phyloP scores from a whole-genome alignment of 2,797 vertebrate genomes.

The Neosilurus hyrtlii region DNA sequence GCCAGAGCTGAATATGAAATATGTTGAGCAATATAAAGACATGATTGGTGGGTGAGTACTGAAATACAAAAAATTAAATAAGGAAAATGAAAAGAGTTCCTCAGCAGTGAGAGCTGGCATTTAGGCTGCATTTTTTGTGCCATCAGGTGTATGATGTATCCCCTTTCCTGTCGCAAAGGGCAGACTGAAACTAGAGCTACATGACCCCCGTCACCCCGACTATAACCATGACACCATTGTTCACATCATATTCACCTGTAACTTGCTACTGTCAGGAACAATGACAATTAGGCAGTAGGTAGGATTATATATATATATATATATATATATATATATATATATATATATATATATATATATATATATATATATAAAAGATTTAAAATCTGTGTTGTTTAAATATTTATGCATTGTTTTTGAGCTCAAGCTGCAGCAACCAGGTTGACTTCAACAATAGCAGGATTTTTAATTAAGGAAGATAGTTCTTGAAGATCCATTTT shows the following conservation, averaged over 20 bases:
- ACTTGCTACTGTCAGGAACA: conserved; percentile 50
- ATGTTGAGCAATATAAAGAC: background rate
- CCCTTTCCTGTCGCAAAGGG: conserved; percentile 54
- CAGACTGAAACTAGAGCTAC: conserved; percentile 51
- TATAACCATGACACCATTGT: conserved; percentile 57
- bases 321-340: no score
- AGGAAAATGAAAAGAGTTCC: conserved; percentile 17
- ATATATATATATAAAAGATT: no score
- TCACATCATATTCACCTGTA: conserved; percentile 54
- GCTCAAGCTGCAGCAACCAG: conserved; percentile 36
- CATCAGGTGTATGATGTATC: conserved; percentile 56
- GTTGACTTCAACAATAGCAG: conserved; percentile 30
- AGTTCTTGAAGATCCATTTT: conserved; percentile 14
- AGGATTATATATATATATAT: conserved; percentile 34
- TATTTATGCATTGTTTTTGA: conserved; percentile 51
- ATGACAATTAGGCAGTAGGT: conserved; percentile 44
- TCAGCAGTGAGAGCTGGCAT: conserved; percentile 39
- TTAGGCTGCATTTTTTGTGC: conserved; percentile 44
- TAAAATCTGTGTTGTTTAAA: conserved; percentile 50
- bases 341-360: no score
- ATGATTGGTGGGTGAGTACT: background rate
- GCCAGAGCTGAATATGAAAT: background rate
- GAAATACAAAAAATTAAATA: background rate
- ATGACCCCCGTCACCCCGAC: conserved; percentile 47
- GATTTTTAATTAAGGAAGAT: conserved; percentile 38